Conservation (phyloP, 2,113 vertebrate species). For the Rhineura floridana region DNA sequence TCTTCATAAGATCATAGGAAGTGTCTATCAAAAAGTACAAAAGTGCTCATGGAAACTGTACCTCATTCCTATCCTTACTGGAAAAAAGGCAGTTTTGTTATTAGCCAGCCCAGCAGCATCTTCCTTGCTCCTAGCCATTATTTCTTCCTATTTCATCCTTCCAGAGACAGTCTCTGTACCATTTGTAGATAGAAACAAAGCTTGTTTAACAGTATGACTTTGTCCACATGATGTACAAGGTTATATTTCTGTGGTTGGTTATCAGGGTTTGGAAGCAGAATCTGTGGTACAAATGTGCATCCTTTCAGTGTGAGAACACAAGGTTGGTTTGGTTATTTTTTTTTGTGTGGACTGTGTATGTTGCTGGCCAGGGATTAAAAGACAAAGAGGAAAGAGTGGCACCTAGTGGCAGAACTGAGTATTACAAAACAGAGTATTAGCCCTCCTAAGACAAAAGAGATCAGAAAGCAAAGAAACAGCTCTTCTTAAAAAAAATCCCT, state of each 20-base stretch:
- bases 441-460: neutral
- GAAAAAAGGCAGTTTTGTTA: slow-evolving; percentile 21
- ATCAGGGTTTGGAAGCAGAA: neutral
- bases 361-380: neutral
- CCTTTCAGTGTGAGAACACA: neutral
- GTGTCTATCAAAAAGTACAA: neutral
- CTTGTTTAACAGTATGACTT: neutral
- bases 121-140: neutral
- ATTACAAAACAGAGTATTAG: neutral
- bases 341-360: neutral
- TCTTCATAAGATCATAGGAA: neutral
- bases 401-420: neutral
- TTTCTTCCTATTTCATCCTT: neutral
- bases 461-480: neutral
- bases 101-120: neutral
- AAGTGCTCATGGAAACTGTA: slow-evolving; percentile 8
- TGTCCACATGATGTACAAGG: neutral
- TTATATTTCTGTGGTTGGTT: neutral
- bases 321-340: neutral
- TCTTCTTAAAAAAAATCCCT: neutral
- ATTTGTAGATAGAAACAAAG: neutral
- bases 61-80: neutral
- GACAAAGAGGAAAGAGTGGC: neutral
- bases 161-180: neutral
- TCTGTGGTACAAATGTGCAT: neutral